Evolutionary conservation across 2,113 vertebrate species (phyloP), one percentile per base, ranked within the genome.

Genomic region (Xyliphius kryptos): DNA sequence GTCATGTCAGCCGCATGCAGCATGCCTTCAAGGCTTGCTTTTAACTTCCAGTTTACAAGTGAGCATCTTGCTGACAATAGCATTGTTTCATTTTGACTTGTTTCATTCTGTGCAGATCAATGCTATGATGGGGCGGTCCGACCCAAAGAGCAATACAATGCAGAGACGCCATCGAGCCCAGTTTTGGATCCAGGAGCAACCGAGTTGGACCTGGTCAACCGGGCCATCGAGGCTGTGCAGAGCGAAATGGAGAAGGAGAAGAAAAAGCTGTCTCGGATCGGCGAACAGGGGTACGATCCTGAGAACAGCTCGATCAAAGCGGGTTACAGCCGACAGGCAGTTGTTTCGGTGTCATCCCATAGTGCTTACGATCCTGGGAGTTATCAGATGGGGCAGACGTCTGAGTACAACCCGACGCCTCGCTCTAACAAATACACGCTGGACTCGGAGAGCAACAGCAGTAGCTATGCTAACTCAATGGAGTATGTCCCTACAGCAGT

Each of bases 151-250:
- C 83, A 73, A 14, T 83, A 88, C 69, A 80, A 68, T 20, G 91
- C 89, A 44, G 81, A 92, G 48, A n/a, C 79, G 69, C 52, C 63
- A 1, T 62, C 67, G 2, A 50, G 81, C 1, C 67, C 63, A 0
- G 83, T 87, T 0, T 74, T 89, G 19, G 83, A 85, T 37, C 68
- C 89, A 0, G 85, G 90, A 1, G 85, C 86, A 43, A 79, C 92
- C 83, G 93, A 94, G 69, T 77, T 93, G 63, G 91, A 98, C 47
- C 69, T 91, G 83, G 95, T 99, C 80, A 97, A 97, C 79, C 88
- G 81, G 63, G 95, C 94, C 70, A 99, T 99, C 0, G 92, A 95
- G 75, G 93, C 91, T 0, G 93, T 93, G 63, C 93, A 90, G 65
- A 86, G 84, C 0, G 87, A 98, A 79, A 91, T 97, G 72, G 96